Evolutionary conservation across 2,888 invertebrate species (phyloP), one percentile per base, ranked within the genome.

Genomic region (Pollenia angustigena): DNA sequence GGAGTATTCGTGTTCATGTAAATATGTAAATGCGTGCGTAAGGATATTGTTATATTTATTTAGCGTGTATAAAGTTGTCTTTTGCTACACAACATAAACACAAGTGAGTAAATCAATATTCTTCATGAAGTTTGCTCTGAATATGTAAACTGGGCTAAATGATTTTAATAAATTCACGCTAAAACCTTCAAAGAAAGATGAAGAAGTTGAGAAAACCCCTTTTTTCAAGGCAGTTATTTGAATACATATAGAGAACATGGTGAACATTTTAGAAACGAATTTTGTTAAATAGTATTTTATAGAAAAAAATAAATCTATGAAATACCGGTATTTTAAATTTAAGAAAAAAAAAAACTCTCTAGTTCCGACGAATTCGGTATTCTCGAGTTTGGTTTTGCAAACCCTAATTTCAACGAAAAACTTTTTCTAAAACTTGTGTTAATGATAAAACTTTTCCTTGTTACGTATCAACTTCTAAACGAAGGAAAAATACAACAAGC

Each of bases 71-170:
- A 7, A 3, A 60, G 42, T 60, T 58, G 14, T 40, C 8, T n/a
- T 6, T 32, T 32, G 4, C 32, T 10, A 23, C 7, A 3, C 23
- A 10, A 56, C 4, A 0, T 56, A 56, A 23, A 56, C 56, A 23
- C 23, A 8, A 58, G 58, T 8, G 40, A n/a, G 44, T n/a, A 32
- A 76, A 66, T 76, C 76, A 56, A 76, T 78, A 56, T 56, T 78
- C 66, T n/a, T 32, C 32, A 56, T 46, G n/a, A 54, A 52, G 46
- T 54, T 66, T 46, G 32, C 7, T 66, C 44, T 40, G 23, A 50
- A 60, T 40, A 23, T 58, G 32, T 72, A 62, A 75, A 16, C 16
- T 11, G 0, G 40, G 16, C 3, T 40, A 54, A 40, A 58, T 62
- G 16, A 42, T 16, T 42, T 62, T n/a, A 62, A 62, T 42, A n/a